phyloP scores from a whole-genome alignment of 2,888 invertebrate species.

The Halictus ligatus region DNA sequence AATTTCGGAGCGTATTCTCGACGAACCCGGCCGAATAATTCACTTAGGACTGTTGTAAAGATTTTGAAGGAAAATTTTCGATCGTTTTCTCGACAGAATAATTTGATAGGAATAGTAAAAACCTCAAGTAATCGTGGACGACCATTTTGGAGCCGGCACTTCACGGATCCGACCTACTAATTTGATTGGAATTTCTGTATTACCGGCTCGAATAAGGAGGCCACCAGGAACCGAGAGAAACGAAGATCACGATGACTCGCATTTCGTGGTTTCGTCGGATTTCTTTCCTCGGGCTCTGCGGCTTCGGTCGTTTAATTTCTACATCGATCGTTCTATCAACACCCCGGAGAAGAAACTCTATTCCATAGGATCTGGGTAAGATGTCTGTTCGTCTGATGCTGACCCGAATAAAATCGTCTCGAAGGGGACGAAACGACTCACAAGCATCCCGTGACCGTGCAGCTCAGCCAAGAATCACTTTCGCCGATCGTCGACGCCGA shows the following conservation, averaged over 20 bases:
- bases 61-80: too few relatives aligned
- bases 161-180: neutral
- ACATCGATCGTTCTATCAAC: neutral
- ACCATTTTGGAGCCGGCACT: neutral
- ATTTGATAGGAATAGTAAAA: neutral
- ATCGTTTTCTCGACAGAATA: too few relatives aligned
- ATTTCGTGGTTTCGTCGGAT: constrained; percentile 1
- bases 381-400: neutral
- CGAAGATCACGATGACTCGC: neutral
- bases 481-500: constrained; percentile 75
- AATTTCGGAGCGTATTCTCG: too few relatives aligned
- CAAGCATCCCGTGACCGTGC: constrained; percentile 45
- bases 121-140: neutral
- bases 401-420: neutral
- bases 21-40: too few relatives aligned
- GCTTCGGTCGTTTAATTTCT: neutral
- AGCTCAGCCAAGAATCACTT: constrained; percentile 74
- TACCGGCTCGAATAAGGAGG: neutral
- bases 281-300: neutral
- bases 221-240: neutral
- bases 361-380: neutral
- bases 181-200: neutral
- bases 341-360: neutral
- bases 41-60: too few relatives aligned
- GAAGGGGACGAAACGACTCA: constrained; percentile 7